Conservation (phyloP, 1,140 invertebrate genomes). For the Orchesella cincta region DNA sequence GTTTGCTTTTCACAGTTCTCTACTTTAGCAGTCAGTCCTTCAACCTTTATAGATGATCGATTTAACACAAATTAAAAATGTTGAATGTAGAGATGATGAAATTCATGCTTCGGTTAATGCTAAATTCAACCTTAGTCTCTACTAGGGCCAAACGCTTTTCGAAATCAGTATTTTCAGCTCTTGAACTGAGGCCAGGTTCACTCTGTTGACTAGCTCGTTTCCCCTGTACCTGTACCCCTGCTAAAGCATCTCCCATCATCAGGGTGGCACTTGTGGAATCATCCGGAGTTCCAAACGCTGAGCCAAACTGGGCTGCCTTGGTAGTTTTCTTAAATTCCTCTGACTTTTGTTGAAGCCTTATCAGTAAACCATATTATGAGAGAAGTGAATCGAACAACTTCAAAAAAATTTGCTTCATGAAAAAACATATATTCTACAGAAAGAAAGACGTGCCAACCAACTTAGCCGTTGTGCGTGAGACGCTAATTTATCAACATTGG, state of each 20-base stretch:
- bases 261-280: neutral
- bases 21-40: neutral
- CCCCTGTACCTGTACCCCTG: neutral
- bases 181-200: neutral
- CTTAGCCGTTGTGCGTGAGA: neutral
- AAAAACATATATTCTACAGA: no score
- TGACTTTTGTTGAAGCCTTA: neutral
- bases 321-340: neutral
- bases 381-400: no score
- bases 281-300: neutral
- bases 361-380: no score
- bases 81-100: neutral
- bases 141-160: neutral
- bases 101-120: neutral
- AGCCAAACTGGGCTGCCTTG: neutral
- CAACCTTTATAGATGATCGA: neutral
- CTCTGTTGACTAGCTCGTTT: neutral
- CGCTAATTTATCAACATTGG: neutral
- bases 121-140: neutral
- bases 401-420: no score
- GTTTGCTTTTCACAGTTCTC: neutral
- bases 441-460: no score
- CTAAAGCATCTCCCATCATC: no score
- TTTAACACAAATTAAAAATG: neutral
- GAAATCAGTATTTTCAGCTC: neutral